Evolutionary conservation across 1,140 invertebrate species (phyloP), one percentile per base, ranked within the genome.

Genomic region (Diplogasteroides magnus): DNA sequence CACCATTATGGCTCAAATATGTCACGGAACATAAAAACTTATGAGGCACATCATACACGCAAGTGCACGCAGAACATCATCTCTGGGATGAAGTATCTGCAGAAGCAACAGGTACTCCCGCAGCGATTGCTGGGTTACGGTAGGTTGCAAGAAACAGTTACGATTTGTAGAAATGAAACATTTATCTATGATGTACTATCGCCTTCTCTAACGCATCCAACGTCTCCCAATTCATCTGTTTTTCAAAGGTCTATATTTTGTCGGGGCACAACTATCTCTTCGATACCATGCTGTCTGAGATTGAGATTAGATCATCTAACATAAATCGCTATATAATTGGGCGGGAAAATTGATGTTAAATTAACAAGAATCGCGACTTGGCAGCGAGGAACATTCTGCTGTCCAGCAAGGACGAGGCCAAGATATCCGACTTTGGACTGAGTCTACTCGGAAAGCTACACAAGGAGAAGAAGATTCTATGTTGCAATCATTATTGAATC

Each of bases 331-430:
- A n/a, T n/a, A n/a, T n/a, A n/a, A n/a, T n/a, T n/a, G n/a, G n/a
- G n/a, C n/a, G n/a, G 37, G 6, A 11, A 48, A 48, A 11, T 19
- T 11, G 19, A 48, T 6, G 19, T 48, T 19, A 48, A 48, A 48
- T 48, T 19, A 48, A 48, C 19, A 19, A 48, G 6, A 48, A 97
- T 85, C 87, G 93, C 80, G 93, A 97, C 87, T 86, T 97, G 77
- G 94, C 94, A 29, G 93, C 94, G 19, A 88, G 94, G 80, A 97
- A 97, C 85, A 57, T 74, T 15, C 68, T 75, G 13, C 31, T 75
- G 3, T 27, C 55, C 31, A 63, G 59, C 27, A 48, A 29, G 14
- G 64, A 64, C 25, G 67, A 61, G 11, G 61, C 61, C 57, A 73
- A 73, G 32, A 74, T 74, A 64, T 69, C 65, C 61, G 73, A 75